phyloP scores from a whole-genome alignment of 2,113 vertebrate genomes.

The Corythornis cristatus region DNA sequence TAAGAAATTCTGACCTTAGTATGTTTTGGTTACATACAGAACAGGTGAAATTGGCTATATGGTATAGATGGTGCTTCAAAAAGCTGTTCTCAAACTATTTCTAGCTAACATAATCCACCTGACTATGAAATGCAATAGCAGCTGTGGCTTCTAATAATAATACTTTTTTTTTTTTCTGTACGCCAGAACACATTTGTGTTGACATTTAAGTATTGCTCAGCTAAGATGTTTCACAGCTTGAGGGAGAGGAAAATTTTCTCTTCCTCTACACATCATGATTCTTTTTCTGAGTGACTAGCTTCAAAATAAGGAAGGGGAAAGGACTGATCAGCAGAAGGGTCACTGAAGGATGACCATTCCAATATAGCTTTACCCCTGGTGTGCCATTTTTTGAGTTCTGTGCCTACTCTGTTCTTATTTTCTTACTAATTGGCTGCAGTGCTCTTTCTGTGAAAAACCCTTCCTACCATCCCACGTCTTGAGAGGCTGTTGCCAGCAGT shows the following conservation, averaged over 20 bases:
- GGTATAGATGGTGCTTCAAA: not conserved
- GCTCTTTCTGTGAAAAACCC: not conserved
- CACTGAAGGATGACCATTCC: not conserved
- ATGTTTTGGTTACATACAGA: not conserved
- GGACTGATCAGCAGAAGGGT: not conserved
- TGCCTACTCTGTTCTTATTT: not conserved
- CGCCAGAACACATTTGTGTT: not conserved
- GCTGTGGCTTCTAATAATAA: constrained; percentile 42
- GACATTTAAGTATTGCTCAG: constrained; percentile 30
- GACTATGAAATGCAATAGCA: constrained; percentile 21
- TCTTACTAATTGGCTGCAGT: not conserved
- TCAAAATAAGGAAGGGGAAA: not conserved
- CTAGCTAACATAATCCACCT: not conserved
- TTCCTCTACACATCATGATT: not conserved
- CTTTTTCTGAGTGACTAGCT: not conserved
- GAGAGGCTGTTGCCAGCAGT: not conserved
- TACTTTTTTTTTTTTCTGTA: not conserved
- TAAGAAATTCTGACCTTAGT: not conserved
- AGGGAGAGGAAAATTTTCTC: not conserved
- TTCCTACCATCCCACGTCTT: not conserved
- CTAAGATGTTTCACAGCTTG: constrained; percentile 11
- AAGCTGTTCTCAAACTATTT: not conserved
- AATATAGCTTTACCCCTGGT: not conserved
- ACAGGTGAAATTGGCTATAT: not conserved
- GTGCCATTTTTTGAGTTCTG: not conserved